Conservation (phyloP, 2,113 vertebrate species). For the Furnarius figulus region DNA sequence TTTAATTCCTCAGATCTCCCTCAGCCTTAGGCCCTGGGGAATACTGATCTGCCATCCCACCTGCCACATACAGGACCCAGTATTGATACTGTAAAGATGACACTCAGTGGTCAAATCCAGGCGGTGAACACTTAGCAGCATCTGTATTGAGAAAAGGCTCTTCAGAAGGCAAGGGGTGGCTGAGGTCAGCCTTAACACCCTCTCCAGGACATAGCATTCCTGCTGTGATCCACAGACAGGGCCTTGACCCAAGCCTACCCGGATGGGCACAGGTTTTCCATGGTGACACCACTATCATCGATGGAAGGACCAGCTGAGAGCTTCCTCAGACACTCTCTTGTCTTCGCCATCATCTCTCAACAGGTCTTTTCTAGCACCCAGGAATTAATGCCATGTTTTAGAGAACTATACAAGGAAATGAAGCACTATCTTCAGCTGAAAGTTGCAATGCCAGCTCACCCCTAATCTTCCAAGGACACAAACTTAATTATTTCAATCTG, state of each 20-base stretch:
- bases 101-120: background rate
- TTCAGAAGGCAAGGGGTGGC: background rate
- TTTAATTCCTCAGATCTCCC: background rate
- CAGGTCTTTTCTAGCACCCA: background rate
- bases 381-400: background rate
- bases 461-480: background rate
- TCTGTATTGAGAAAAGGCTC: background rate
- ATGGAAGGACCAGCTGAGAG: background rate
- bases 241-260: background rate
- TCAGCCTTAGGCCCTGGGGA: background rate
- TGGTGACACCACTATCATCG: background rate
- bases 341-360: background rate
- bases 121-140: background rate
- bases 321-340: background rate
- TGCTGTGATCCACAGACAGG: background rate
- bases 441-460: background rate
- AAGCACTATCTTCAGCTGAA: background rate
- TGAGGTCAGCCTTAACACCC: background rate
- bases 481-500: background rate
- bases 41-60: background rate
- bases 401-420: background rate
- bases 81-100: background rate
- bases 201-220: background rate
- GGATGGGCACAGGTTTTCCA: background rate
- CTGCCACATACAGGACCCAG: background rate